Base-by-base conservation (phyloP, 1,140 invertebrate genomes). In the Papilio machaon region DNA sequence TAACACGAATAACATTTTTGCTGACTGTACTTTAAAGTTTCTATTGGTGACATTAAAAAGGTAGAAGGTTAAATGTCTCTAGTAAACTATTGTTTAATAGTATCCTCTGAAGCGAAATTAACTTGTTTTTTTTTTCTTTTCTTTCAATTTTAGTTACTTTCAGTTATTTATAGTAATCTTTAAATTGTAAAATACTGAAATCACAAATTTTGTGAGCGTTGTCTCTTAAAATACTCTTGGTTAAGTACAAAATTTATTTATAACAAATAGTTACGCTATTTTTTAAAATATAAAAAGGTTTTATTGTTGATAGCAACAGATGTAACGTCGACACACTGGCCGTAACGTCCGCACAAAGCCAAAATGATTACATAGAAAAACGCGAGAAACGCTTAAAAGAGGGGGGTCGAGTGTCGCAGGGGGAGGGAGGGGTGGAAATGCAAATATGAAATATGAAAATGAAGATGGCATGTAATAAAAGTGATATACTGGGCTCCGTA, bases 361-460 rank as follows among this genome's bases (percentile, higher is more conserved):
- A 60, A 70, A 82, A 83, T 88, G 91, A 90, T 93, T 93, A 93
- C 88, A 85, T 87, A 92, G 86, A 92, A 93, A 93, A 93, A 92
- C 86, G 90, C 86, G 87, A 80, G 86, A 89, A 91, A 82, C 85
- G 87, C 86, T 91, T 86, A 90, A 92, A 87, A 84, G 82, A 58
- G 83, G 82, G 82, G 76, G 77, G 82, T 67, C 30, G 64, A 67
- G 80, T 70, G 78, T 52, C 54, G 84, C 82, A 80, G 81, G 81
- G 73, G 81, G 81, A 81, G 81, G 74, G 75, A 80, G 82, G 79
- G 87, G 83, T 86, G 83, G 90, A 94, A 95, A 95, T 95, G 95
- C 95, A 95, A 95, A 95, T 95, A 95, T 95, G 95, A 95, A 95
- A 95, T 95, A 95, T 95, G 95, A 95, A 95, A 95, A 95, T 95